Conservation (phyloP, 2,888 invertebrate genomes). For the Drosophila meridionalis region DNA sequence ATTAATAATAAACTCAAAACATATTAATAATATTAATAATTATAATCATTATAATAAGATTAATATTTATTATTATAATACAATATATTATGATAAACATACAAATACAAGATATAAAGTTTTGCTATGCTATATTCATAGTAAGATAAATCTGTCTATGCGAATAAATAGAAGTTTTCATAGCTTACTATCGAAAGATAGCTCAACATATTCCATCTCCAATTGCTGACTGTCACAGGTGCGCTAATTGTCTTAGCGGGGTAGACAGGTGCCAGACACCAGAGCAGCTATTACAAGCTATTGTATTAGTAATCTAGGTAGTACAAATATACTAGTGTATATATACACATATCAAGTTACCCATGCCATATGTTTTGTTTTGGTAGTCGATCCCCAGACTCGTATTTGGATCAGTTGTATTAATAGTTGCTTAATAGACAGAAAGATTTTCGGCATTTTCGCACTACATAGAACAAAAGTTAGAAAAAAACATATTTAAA, state of each 20-base stretch:
- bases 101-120: not conserved
- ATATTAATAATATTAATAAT: not conserved
- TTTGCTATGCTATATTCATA: not conserved
- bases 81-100: not conserved
- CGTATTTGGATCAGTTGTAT: constrained; percentile 12
- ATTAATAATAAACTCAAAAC: too few species aligned
- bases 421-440: constrained; percentile 13
- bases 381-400: too few species aligned
- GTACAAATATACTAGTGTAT: not conserved
- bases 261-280: constrained; percentile 7
- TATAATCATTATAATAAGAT: not conserved
- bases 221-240: constrained; percentile 19
- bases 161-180: not conserved
- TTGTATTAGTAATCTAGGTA: not conserved
- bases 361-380: constrained; percentile 5
- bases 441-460: constrained; percentile 23
- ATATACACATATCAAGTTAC: constrained; percentile 24
- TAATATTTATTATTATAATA: not conserved
- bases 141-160: too few species aligned
- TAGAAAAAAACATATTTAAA: constrained; percentile 34
- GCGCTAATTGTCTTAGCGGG: constrained; percentile 39
- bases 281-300: constrained; percentile 10
- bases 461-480: constrained; percentile 1
- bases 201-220: not conserved
- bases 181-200: not conserved